Base-by-base conservation (phyloP, 1,140 invertebrate species). In the Elymnias hypermnestra region DNA sequence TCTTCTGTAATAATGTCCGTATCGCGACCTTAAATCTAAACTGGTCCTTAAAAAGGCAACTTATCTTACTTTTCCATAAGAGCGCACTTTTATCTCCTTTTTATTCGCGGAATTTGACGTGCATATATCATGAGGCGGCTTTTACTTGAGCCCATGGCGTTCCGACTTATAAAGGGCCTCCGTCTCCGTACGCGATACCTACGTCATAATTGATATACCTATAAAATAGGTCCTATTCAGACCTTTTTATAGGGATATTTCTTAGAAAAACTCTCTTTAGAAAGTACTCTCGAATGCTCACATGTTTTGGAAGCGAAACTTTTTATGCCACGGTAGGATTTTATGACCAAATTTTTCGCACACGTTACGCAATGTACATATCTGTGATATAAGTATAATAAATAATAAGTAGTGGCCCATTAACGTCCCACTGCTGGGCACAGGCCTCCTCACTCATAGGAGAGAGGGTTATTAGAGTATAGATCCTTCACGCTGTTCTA, bases 1-100 rank as follows among this genome's bases (percentile, higher is more conserved):
- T 15, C 13, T 33, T 12, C 5, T 15, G 9, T 12, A 33, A 33
- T 33, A 33, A 33, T 15, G 29, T 7, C 13, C 29, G 12, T 33
- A 33, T 33, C 29, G 14, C 29, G 13, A 7, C 29, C 7, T 35
- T 13, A 12, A 15, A 23, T 26, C 46, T 28, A 49, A 48, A 41
- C 14, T 36, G 46, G 6, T 17, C 14, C 28, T 35, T 31, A 10
- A 15, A 19, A 17, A 15, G 31, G 25, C 40, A 14, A 45, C 47
- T 51, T 51, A 56, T 56, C 43, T 39, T 50, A 50, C 48, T 48
- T 45, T 56, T 56, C 53, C 53, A 39, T 41, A 28, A 50, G 53
- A 51, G 36, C 42, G 53, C 42, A 56, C 41, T 39, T 41, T 51
- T 51, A 56, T 56, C 47, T 47, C 22, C 25, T 26, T 50, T 46